Evolutionary conservation across 2,797 vertebrate species (phyloP), one percentile per base, ranked within the genome.

Genomic region (Telmatherina bonti): DNA sequence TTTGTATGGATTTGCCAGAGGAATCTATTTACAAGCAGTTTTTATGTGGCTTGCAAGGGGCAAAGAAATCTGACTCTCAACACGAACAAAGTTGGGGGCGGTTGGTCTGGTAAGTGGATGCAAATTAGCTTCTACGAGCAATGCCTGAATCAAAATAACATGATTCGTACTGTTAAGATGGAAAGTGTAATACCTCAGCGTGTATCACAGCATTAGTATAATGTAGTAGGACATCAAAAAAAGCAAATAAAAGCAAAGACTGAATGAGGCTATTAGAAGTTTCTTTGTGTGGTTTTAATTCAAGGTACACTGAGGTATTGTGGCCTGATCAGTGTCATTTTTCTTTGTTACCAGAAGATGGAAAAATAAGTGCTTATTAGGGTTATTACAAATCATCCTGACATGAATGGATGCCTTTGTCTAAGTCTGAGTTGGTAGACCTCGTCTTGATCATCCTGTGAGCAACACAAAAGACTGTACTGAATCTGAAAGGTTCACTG

Each of bases 1-100:
- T 91, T 88, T 89, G 85, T 72, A 76, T 69, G 82, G 72, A 85
- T 89, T 82, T 63, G 70, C 71, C 67, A 82, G 82, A 86, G 67
- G 82, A 78, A 85, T 88, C 62, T 78, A 81, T 88, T 87, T 60
- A 61, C 36, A 9, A 26, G 74, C 18, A 1, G 74, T 75, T 88
- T 89, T 86, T 70, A 89, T 70, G 76, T 80, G 54, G 71, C 61
- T 16, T 22, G 27, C 62, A 2, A 54, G 55, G 62, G 66, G 35
- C 51, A 67, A 61, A 62, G 4, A 67, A 70, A 59, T 64, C 36
- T 73, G 69, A 74, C 62, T 67, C 41, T 26, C 47, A 38, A 62
- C 26, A 36, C 45, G 11, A 62, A 26, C 58, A 71, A 85, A 71
- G 73, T 59, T 66, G n/a, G 64, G 68, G 38, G 64, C 49, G 45